Percentiles rank a stretch among this genome's conserved stretches.
Evolutionary conservation across 1,140 invertebrate species (phyloP).

Genomic region (Aphidius gifuensis): DNA sequence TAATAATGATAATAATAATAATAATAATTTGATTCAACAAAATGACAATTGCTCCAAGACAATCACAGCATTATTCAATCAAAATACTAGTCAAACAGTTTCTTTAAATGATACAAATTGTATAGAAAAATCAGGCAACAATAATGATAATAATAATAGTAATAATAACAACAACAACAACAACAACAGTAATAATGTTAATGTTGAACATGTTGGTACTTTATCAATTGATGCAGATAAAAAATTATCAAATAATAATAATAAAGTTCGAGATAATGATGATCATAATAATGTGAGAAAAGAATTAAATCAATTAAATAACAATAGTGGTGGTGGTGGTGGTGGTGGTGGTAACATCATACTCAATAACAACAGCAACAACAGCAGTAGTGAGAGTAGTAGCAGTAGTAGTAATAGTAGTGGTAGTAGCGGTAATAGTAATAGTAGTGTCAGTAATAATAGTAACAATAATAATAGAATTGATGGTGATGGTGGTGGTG

Average conservation of each 20-base stretch:
- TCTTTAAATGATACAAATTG: not conserved
- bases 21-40: not conserved
- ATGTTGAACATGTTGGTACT: not conserved
- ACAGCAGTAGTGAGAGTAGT: not conserved
- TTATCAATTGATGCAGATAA: not conserved
- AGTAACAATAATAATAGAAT: not conserved
- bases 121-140: too few species aligned
- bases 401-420: not conserved
- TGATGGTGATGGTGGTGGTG: too few species aligned
- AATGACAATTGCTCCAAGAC: too few species aligned
- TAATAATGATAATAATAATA: conserved; percentile 1
- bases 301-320: not conserved
- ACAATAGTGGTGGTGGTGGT: too few species aligned
- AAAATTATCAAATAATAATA: not conserved
- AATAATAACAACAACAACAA: too few species aligned
- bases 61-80: not conserved
- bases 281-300: too few species aligned
- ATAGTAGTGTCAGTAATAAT: not conserved
- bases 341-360: too few species aligned
- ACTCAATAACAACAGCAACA: too few species aligned
- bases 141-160: too few species aligned
- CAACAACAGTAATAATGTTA: not conserved
- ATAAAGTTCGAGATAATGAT: too few species aligned
- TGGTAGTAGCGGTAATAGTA: not conserved
- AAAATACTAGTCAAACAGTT: not conserved